Conservation (phyloP, 2,888 invertebrate species). For the Caenorhabditis zanzibari region DNA sequence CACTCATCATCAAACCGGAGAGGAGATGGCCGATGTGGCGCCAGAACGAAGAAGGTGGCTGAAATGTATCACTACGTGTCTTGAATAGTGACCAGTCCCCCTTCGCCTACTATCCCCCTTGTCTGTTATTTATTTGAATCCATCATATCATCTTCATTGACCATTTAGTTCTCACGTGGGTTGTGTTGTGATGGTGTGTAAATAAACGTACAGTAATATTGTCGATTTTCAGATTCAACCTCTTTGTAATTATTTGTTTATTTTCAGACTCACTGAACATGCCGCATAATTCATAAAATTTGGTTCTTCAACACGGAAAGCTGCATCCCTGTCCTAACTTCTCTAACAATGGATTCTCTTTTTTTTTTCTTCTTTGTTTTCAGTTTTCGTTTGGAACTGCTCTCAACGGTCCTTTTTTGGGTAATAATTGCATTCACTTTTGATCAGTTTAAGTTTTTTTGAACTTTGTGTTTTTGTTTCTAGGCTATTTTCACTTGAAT, state of each 20-base stretch:
- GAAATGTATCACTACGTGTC: constrained; percentile 55
- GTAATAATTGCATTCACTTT: constrained; percentile 33
- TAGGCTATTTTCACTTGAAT: constrained; percentile 39
- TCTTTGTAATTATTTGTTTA: not conserved
- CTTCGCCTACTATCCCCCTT: not conserved
- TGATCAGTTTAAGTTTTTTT: not conserved
- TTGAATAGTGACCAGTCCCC: constrained; percentile 35
- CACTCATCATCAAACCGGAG: constrained; percentile 65
- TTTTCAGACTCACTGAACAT: constrained; percentile 65
- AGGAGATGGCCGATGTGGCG: constrained; percentile 67
- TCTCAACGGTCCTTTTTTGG: constrained; percentile 19
- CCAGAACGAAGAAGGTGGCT: constrained; percentile 71
- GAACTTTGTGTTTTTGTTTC: constrained; percentile 22
- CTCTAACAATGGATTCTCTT: constrained; percentile 36
- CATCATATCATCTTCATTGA: not conserved
- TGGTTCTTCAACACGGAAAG: constrained; percentile 27
- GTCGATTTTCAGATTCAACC: not conserved
- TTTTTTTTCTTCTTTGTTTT: not conserved
- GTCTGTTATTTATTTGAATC: constrained; percentile 33
- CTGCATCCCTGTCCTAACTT: constrained; percentile 27
- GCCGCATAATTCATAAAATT: constrained; percentile 25
- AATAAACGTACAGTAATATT: constrained; percentile 23
- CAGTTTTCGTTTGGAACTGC: constrained; percentile 7
- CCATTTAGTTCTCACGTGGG: not conserved
- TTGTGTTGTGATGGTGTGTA: constrained; percentile 16